Evolutionary conservation across 2,888 invertebrate genomes (phyloP).

Genomic region (Lasius platythorax): DNA sequence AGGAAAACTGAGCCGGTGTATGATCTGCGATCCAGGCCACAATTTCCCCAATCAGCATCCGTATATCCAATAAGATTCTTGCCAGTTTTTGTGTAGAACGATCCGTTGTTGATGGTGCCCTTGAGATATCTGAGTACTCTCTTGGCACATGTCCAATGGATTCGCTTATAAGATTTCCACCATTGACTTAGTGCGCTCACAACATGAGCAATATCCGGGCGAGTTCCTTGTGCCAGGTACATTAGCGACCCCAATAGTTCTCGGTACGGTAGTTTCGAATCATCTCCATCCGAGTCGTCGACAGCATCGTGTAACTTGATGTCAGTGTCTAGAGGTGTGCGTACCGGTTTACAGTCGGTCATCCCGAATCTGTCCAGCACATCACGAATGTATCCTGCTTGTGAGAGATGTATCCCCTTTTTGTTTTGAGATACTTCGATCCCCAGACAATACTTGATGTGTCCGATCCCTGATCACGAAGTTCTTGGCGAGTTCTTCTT

Average conservation of each 20-base stretch:
- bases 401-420: not conserved
- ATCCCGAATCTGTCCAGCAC: not conserved
- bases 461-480: not conserved
- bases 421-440: not conserved
- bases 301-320: not conserved
- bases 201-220: slow-evolving; percentile 23
- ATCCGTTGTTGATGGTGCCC: too few relatives aligned
- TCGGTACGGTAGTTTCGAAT: not conserved
- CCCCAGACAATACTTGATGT: not conserved
- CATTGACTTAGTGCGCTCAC: slow-evolving; percentile 18
- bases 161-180: too few relatives aligned
- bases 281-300: too few relatives aligned
- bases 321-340: not conserved
- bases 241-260: slow-evolving; percentile 5
- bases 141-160: too few relatives aligned
- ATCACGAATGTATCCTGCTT: not conserved
- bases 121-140: too few relatives aligned
- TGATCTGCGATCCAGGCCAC: too few relatives aligned
- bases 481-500: not conserved
- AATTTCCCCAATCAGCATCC: too few relatives aligned
- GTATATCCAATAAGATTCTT: too few relatives aligned
- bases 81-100: too few relatives aligned
- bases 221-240: slow-evolving; percentile 25
- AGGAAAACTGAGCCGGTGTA: too few relatives aligned
- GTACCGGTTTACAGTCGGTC: not conserved